phyloP scores from a whole-genome alignment of 1,140 invertebrate species.

The Apis florea region DNA sequence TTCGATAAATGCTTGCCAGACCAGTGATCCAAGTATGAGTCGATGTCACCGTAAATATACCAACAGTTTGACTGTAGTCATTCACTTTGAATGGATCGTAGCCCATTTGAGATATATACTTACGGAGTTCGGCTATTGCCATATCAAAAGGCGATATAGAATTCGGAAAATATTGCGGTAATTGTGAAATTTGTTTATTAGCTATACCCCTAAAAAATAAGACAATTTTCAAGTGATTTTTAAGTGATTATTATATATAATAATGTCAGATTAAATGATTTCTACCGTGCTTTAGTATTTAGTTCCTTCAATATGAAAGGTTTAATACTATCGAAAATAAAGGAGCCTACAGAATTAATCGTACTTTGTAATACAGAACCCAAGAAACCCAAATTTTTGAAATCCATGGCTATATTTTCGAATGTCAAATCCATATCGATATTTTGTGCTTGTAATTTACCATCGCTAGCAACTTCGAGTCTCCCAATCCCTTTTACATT shows the following conservation, averaged over 20 bases:
- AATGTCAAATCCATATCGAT: conserved; percentile 91
- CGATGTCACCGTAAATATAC: conserved; percentile 85
- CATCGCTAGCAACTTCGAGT: conserved; percentile 86
- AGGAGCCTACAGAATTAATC: conserved; percentile 89
- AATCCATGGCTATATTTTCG: conserved; percentile 88
- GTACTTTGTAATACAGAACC: conserved; percentile 88
- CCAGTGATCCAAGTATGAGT: conserved; percentile 89
- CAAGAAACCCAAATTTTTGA: conserved; percentile 89
- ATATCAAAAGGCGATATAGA: conserved; percentile 92
- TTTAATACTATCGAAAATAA: conserved; percentile 92
- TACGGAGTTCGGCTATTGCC: conserved; percentile 86
- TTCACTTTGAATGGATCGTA: conserved; percentile 87
- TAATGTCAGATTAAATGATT: not conserved
- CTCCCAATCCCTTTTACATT: conserved; percentile 84
- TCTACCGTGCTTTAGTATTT: conserved; percentile 83
- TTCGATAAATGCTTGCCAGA: conserved; percentile 88
- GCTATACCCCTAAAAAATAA: conserved; percentile 76
- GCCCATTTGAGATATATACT: conserved; percentile 85
- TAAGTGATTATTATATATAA: not conserved
- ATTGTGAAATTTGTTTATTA: conserved; percentile 80
- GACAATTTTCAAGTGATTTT: not conserved
- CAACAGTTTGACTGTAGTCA: conserved; percentile 86
- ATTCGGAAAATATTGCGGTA: conserved; percentile 89
- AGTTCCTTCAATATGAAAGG: conserved; percentile 90
- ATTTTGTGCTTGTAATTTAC: conserved; percentile 87